Conservation (phyloP, 2,888 invertebrate genomes). For the Gisinianus flammeolus region DNA sequence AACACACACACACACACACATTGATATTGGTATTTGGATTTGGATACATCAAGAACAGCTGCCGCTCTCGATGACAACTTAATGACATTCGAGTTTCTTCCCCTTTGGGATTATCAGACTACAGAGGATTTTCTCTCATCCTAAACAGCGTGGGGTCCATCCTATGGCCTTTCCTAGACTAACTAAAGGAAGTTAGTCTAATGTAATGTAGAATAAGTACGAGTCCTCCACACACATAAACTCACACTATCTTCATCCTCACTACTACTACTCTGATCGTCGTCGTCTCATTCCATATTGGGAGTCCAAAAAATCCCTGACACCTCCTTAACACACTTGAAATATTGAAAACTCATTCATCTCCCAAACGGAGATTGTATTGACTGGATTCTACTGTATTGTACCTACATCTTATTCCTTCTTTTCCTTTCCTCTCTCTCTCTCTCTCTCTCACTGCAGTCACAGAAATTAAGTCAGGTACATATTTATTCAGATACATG, state of each 20-base stretch:
- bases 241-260: background rate
- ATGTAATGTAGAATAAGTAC: slow-evolving; percentile 1
- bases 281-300: background rate
- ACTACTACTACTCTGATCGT: background rate
- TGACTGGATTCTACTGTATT: background rate
- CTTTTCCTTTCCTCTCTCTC: background rate
- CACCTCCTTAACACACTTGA: slow-evolving; percentile 44
- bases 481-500: too few relatives aligned
- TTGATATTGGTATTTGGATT: slow-evolving; percentile 10
- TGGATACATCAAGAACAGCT: slow-evolving; percentile 44
- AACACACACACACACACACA: too few relatives aligned
- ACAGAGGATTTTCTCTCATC: slow-evolving; percentile 40
- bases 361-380: background rate
- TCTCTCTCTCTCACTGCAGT: background rate
- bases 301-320: slow-evolving; percentile 30
- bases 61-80: slow-evolving; percentile 47
- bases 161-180: slow-evolving; percentile 16
- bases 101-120: slow-evolving; percentile 39
- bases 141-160: slow-evolving; percentile 42
- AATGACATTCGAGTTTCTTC: slow-evolving; percentile 47
- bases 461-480: too few relatives aligned
- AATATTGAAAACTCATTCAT: slow-evolving; percentile 29
- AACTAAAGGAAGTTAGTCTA: slow-evolving; percentile 15
- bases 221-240: background rate
- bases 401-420: background rate